Evolutionary conservation across 2,888 invertebrate genomes (phyloP).

Genomic region (Subacronicta megacephala): DNA sequence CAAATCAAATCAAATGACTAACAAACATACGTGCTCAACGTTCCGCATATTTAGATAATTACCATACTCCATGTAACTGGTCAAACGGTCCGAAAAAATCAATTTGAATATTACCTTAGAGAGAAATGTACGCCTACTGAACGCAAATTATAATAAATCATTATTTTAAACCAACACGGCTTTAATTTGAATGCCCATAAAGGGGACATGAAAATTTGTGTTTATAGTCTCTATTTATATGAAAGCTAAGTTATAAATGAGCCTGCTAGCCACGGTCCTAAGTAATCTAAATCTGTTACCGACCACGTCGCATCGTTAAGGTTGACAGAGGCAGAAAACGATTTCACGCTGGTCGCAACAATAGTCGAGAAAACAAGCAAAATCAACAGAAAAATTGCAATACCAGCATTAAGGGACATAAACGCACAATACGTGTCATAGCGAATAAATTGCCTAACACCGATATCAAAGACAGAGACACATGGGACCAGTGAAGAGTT

Average conservation of each 20-base stretch:
- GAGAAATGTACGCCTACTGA: constrained; percentile 46
- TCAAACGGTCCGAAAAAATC: constrained; percentile 29
- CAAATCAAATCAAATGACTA: constrained; percentile 54
- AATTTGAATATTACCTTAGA: constrained; percentile 39
- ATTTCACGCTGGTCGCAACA: constrained; percentile 67
- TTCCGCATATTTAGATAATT: constrained; percentile 58
- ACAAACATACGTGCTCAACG: constrained; percentile 46
- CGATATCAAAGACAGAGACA: constrained; percentile 73
- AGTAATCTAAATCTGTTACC: constrained; percentile 60
- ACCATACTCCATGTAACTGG: constrained; percentile 26
- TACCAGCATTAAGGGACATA: constrained; percentile 64
- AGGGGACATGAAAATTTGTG: constrained; percentile 12
- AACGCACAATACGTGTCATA: constrained; percentile 77
- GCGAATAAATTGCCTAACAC: constrained; percentile 80
- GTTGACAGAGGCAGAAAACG: constrained; percentile 67
- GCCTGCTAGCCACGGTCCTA: constrained; percentile 24
- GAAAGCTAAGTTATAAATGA: constrained; percentile 35
- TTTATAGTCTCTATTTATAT: constrained; percentile 16
- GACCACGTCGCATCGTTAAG: constrained; percentile 64
- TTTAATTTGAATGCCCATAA: constrained; percentile 24
- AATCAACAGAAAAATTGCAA: constrained; percentile 73
- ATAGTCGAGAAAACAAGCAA: constrained; percentile 69
- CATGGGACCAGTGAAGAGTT: constrained; percentile 68
- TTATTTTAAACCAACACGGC: constrained; percentile 10
- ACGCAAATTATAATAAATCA: constrained; percentile 36